phyloP scores from a whole-genome alignment of 2,797 vertebrate genomes.

The Rhyacichthys aspro region DNA sequence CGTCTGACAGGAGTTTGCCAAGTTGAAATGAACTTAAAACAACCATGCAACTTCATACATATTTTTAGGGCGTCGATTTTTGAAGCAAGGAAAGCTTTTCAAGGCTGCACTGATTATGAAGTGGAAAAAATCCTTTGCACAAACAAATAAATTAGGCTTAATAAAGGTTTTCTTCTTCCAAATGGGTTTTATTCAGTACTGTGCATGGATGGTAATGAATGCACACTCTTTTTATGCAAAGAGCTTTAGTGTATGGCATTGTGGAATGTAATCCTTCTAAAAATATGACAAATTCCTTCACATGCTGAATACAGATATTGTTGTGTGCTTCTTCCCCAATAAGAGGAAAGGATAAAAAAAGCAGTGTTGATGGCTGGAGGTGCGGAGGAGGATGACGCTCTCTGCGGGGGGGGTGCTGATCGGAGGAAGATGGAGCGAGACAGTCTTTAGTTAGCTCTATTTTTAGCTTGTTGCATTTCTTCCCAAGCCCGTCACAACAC shows the following conservation, averaged over 20 bases:
- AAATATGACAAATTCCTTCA: conserved; percentile 9
- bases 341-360: conserved; percentile 14
- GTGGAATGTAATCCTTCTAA: conserved; percentile 1
- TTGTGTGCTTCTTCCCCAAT: conserved; percentile 6
- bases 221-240: conserved; percentile 1
- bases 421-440: conserved; percentile 21
- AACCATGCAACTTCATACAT: too few relatives aligned
- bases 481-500: conserved; percentile 46
- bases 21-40: too few relatives aligned
- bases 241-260: conserved; percentile 1
- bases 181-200: neutral
- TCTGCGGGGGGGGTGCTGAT: conserved; percentile 14
- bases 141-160: too few relatives aligned
- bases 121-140: too few relatives aligned
- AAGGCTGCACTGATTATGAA: too few relatives aligned
- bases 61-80: too few relatives aligned
- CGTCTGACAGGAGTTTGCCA: too few relatives aligned
- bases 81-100: too few relatives aligned
- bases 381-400: conserved; percentile 13
- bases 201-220: neutral
- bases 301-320: conserved; percentile 11
- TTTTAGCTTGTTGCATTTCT: conserved; percentile 61
- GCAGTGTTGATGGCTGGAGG: conserved; percentile 30
- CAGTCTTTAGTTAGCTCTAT: conserved; percentile 61
- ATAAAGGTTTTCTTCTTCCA: too few relatives aligned